Evolutionary conservation across 92 coral and sea anemone genomes (phyloP), one percentile per base, ranked within the genome.

Genomic region (Bergia puertoricense): DNA sequence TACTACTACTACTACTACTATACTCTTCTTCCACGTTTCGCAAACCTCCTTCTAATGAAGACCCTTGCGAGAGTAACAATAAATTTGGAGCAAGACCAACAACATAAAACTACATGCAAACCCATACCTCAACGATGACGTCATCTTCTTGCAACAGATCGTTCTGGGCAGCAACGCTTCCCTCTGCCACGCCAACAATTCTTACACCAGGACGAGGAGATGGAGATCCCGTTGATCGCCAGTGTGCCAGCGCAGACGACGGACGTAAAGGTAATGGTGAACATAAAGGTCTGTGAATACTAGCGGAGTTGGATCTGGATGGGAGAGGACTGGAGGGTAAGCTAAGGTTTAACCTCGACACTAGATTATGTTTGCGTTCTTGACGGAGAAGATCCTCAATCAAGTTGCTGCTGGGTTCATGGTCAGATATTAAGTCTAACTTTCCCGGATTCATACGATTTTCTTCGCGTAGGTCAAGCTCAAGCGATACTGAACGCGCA

Each of bases 171-270:
- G 98, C 98, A 41, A 86, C 86, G 83, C 98, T 94, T 40, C 88
- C 96, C 89, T 89, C 90, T 9, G 98, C 86, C 56, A 95, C 76
- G 77, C 95, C 96, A 36, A 93, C 96, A 82, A 95, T 87, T 23
- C 96, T 86, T 56, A 95, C 96, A 40, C 98, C 98, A 77, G 94
- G 95, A 50, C 90, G 91, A 71, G 96, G 93, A 15, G 91, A 79
- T 23, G 96, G 94, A 40, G 91, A 90, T 5, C 89, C 91, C 8
- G 90, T 91, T 56, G 88, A 86, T 77, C 82, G 92, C 98, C 94
- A 93, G 0, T 91, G 89, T 40, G 93, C 94, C 45, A 95, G 87
- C 78, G 93, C 90, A 20, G 93, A 90, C 44, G 95, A 92, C 22
- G 96, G 86, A 36, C 93, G 88, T 41, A 43, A 81, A 7, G 90